Evolutionary conservation across 2,888 invertebrate genomes (phyloP), one percentile per base, ranked within the genome.

Genomic region (Drosophila neutralis): DNA sequence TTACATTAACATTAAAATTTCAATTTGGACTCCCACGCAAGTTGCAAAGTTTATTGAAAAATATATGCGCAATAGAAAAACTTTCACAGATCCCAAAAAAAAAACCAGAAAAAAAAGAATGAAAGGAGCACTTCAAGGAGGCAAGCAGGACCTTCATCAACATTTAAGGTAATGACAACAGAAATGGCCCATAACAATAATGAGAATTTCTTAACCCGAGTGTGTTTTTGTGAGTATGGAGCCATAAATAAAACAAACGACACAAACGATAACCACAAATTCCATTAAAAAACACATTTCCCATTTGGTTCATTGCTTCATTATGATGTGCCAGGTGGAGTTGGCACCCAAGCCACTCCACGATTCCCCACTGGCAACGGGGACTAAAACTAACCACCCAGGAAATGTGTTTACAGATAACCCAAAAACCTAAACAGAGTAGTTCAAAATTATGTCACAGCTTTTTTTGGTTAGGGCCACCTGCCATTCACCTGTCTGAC

Each of bases 161-260:
- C 79, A 69, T 80, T 80, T 80, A 71, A 74, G 78, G 80, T 80
- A 80, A 80, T 80, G 79, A 80, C 79, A 80, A 71, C 78, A 69
- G 70, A 49, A 71, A 80, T 77, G 74, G 63, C 52, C 78, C 77
- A 80, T 80, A 75, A 78, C 75, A 80, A 80, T 76, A 80, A 81
- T 78, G 81, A 72, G 78, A 72, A 69, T 72, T 64, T 67, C 75
- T 56, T 54, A 72, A 57, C 69, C 59, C 65, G 42, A 72, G 29
- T 70, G 54, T 61, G 61, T 33, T 42, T 48, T n/a, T 61, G 53
- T 54, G 33, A 57, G 59, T 59, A 62, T 42, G 71, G 63, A n/a
- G 66, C 58, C 65, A 82, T 82, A 82, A 80, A 80, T 77, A 80
- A 82, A 82, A 80, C 75, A 77, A 82, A 82, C 80, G 77, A 82